Evolutionary conservation across 1,140 invertebrate species (phyloP).

Genomic region (Phymastichus coffea): DNA sequence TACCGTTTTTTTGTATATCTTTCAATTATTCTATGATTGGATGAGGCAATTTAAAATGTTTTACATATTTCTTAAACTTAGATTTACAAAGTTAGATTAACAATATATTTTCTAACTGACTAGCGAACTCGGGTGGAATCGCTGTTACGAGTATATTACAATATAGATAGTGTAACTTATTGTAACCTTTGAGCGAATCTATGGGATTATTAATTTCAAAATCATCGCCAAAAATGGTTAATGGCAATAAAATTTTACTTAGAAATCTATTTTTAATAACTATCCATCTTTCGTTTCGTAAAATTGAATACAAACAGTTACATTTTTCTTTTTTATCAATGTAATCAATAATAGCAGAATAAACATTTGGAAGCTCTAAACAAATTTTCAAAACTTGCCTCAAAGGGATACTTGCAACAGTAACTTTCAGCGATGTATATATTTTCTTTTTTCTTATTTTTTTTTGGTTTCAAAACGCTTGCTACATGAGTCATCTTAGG

Average conservation of each 20-base stretch:
- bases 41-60: constrained; percentile 15
- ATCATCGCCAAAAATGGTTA: constrained; percentile 42
- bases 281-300: constrained; percentile 32
- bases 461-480: no score
- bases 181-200: constrained; percentile 34
- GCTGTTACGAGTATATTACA: constrained; percentile 34
- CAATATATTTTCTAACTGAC: constrained; percentile 41
- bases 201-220: no score
- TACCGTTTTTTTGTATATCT: constrained; percentile 28
- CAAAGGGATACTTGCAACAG: constrained; percentile 30
- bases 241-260: constrained; percentile 37
- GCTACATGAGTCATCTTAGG: no score
- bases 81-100: constrained; percentile 35
- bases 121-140: constrained; percentile 36
- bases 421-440: constrained; percentile 30
- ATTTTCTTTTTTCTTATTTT: no score
- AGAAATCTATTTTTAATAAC: constrained; percentile 29
- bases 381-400: constrained; percentile 29
- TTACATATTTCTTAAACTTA: constrained; percentile 29
- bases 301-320: constrained; percentile 19
- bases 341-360: constrained; percentile 22
- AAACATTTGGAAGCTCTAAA: constrained; percentile 35
- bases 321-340: constrained; percentile 23
- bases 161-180: constrained; percentile 42
- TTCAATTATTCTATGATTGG: constrained; percentile 25